Conservation (phyloP, 2,888 invertebrate genomes). For the Notocelia uddmanniana region DNA sequence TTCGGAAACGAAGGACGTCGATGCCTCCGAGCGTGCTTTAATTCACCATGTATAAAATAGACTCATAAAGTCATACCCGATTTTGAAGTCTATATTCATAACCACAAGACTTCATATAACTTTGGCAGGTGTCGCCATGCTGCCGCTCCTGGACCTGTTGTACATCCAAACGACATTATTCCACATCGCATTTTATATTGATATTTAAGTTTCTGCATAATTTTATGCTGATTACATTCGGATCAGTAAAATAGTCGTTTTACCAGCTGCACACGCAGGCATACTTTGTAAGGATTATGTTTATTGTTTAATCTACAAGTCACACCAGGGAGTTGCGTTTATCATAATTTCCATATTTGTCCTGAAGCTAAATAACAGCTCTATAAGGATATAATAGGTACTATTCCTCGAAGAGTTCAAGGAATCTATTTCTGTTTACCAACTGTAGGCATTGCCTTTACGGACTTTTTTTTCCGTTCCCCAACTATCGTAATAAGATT, state of each 20-base stretch:
- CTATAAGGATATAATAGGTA: neutral
- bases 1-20: slow-evolving; percentile 68
- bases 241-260: slow-evolving; percentile 24
- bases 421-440: neutral
- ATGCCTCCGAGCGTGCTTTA: slow-evolving; percentile 73
- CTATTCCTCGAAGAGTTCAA: neutral
- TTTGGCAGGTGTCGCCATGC: neutral
- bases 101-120: slow-evolving; percentile 4
- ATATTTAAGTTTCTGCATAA: slow-evolving; percentile 43
- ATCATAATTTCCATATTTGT: slow-evolving; percentile 6
- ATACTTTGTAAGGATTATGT: slow-evolving; percentile 2
- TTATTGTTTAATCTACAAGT: slow-evolving; percentile 15
- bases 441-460: neutral
- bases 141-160: slow-evolving; percentile 23
- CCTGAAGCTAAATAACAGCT: neutral
- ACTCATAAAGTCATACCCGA: slow-evolving; percentile 5
- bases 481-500: neutral
- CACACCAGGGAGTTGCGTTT: neutral
- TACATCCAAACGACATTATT: slow-evolving; percentile 42
- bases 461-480: neutral
- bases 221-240: slow-evolving; percentile 43
- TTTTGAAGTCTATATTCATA: slow-evolving; percentile 24
- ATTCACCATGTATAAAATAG: slow-evolving; percentile 34
- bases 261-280: slow-evolving; percentile 11
- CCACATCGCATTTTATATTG: slow-evolving; percentile 37